These are phyloP conservation scores for Drosophila recens DNA, from an alignment of 2,888 invertebrate genomes.

Conservation along the genomic window DNA sequence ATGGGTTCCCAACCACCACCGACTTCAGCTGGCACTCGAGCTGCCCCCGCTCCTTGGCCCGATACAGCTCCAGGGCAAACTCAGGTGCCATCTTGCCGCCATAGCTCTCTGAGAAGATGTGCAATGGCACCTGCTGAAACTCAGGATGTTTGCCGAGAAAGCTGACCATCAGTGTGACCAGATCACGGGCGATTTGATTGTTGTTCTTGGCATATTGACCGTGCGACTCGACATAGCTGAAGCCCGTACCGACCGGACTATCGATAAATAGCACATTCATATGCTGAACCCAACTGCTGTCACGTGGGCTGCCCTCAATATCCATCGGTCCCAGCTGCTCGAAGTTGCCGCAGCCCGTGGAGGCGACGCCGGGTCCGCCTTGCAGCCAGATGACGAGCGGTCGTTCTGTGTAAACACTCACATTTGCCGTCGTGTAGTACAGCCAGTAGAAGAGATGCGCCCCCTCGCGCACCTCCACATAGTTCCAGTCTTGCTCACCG, in stretches of 20 bases:
- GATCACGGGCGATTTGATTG: slow-evolving; percentile 89
- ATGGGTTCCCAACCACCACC: slow-evolving; percentile 94
- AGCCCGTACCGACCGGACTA: slow-evolving; percentile 95
- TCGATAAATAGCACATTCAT: slow-evolving; percentile 94
- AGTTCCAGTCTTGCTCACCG: slow-evolving; percentile 90
- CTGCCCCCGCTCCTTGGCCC: slow-evolving; percentile 87
- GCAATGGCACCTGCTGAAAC: slow-evolving; percentile 90
- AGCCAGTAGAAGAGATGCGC: slow-evolving; percentile 95
- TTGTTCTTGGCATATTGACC: slow-evolving; percentile 87
- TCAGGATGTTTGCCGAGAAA: slow-evolving; percentile 89
- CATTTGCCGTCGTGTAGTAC: slow-evolving; percentile 89
- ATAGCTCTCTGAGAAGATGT: slow-evolving; percentile 95
- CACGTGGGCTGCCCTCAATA: slow-evolving; percentile 88
- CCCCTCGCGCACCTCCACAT: slow-evolving; percentile 89
- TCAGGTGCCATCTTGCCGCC: slow-evolving; percentile 96
- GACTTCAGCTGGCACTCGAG: slow-evolving; percentile 90
- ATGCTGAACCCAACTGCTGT: slow-evolving; percentile 90
- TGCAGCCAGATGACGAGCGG: slow-evolving; percentile 94
- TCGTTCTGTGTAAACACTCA: slow-evolving; percentile 87
- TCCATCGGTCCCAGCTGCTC: slow-evolving; percentile 92
- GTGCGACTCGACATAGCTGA: slow-evolving; percentile 89
- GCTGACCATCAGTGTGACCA: slow-evolving; percentile 89
- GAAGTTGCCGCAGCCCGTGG: slow-evolving; percentile 93
- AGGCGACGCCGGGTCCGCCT: slow-evolving; percentile 93
- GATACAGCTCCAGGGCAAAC: slow-evolving; percentile 87